These are phyloP conservation scores for Epistrophe grossulariae DNA, from an alignment of 2,888 invertebrate genomes.

Conservation along the genomic window DNA sequence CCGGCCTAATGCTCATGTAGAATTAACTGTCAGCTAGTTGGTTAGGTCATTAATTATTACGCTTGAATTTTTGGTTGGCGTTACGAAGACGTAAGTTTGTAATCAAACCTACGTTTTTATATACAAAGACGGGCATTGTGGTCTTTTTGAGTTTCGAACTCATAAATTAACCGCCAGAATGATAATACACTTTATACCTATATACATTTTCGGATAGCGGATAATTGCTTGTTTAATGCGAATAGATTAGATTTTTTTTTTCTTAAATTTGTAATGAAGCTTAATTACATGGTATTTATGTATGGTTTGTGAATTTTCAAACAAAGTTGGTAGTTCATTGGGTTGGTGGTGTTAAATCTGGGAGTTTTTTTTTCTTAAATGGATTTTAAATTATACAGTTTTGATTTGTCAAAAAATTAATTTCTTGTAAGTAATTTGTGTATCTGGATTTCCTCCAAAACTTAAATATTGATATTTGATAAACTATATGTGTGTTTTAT, in stretches of 20 bases:
- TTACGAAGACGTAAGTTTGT: conserved; percentile 23
- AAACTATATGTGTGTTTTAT: too few relatives aligned
- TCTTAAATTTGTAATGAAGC: neutral
- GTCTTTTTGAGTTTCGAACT: neutral
- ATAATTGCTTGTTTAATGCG: conserved; percentile 24
- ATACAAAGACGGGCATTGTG: neutral
- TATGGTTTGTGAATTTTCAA: neutral
- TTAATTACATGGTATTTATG: conserved; percentile 9
- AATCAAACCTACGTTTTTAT: neutral
- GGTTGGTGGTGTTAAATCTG: neutral
- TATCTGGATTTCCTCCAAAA: too few relatives aligned
- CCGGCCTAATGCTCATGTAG: conserved; percentile 33
- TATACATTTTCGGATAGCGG: conserved; percentile 12
- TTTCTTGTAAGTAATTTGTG: too few relatives aligned
- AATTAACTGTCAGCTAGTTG: conserved; percentile 57
- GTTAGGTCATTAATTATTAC: conserved; percentile 70
- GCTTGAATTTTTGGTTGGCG: conserved; percentile 41
- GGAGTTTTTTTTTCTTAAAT: neutral
- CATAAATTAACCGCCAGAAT: conserved; percentile 14
- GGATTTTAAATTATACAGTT: neutral
- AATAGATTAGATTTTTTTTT: conserved; percentile 6
- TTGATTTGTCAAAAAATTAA: too few relatives aligned
- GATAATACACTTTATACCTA: neutral
- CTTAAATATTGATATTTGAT: too few relatives aligned
- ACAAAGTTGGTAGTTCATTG: neutral